These are phyloP conservation scores for Peromyscus leucopus DNA, from an alignment of 2,113 vertebrate species.

Conservation along the genomic window DNA sequence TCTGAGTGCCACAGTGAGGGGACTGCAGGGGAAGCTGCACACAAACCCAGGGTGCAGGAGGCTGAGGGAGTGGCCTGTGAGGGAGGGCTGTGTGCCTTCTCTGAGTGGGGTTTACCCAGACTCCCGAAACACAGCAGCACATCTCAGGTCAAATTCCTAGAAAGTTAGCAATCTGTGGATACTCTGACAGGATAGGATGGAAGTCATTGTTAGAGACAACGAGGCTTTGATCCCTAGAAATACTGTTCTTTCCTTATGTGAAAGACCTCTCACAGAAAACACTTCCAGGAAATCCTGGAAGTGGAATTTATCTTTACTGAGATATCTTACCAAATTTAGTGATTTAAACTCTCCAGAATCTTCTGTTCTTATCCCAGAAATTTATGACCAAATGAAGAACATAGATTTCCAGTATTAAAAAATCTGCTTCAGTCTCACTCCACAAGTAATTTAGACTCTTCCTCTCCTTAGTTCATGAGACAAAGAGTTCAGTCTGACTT, in stretches of 20 bases:
- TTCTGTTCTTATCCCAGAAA: background rate
- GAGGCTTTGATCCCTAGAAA: background rate
- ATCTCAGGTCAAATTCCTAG: background rate
- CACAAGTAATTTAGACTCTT: background rate
- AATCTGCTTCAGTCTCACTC: background rate
- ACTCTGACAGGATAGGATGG: background rate
- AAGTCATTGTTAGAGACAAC: background rate
- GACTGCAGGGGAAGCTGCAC: background rate
- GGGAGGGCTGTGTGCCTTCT: background rate
- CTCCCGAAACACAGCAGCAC: background rate
- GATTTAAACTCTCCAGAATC: background rate
- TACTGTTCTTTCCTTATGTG: background rate
- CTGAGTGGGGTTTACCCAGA: background rate
- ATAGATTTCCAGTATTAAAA: background rate
- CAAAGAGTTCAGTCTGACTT: background rate
- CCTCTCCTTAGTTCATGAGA: background rate
- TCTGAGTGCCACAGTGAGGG: background rate
- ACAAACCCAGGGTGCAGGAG: background rate
- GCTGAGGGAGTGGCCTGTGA: background rate
- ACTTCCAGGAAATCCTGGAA: background rate
- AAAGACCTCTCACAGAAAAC: background rate
- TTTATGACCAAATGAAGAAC: background rate
- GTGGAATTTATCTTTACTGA: background rate
- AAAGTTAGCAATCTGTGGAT: background rate
- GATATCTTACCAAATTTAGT: background rate